A percentile compares a stretch with the other conserved stretches of the same genome.
Conservation (phyloP, 2,888 invertebrate species). For the Cerastoderma edule region DNA sequence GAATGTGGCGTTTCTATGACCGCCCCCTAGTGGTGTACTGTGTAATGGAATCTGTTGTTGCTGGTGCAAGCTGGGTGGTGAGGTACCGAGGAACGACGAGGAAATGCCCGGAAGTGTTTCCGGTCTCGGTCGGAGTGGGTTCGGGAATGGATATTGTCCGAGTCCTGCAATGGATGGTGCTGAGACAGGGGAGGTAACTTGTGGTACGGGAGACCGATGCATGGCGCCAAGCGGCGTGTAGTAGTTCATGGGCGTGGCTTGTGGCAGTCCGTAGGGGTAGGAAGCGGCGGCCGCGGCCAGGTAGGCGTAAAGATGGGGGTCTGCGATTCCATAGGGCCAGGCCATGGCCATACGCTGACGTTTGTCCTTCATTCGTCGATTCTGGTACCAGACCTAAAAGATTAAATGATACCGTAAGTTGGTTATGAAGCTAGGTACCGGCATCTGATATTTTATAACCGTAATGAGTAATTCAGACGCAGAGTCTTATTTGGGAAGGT, state of each 20-base stretch:
- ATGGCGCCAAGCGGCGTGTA: constrained; percentile 71
- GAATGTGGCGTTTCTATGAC: constrained; percentile 31
- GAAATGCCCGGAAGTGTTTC: constrained; percentile 68
- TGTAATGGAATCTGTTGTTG: constrained; percentile 46
- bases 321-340: constrained; percentile 92
- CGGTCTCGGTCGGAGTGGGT: constrained; percentile 65
- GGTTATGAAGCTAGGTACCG: too few relatives aligned
- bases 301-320: constrained; percentile 94
- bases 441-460: too few relatives aligned
- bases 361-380: constrained; percentile 98
- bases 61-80: constrained; percentile 42
- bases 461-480: too few relatives aligned
- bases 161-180: constrained; percentile 51
- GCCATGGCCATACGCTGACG: constrained; percentile 96
- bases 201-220: constrained; percentile 55
- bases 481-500: too few relatives aligned
- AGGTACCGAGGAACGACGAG: constrained; percentile 54
- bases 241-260: constrained; percentile 69
- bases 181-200: constrained; percentile 48
- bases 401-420: too few relatives aligned
- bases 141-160: constrained; percentile 65
- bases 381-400: constrained; percentile 93
- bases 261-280: constrained; percentile 74
- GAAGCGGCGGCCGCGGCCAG: constrained; percentile 92
- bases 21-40: constrained; percentile 38